Evolutionary conservation across 2,113 vertebrate species (phyloP).

Genomic region (Thalassarche chlororhynchos): DNA sequence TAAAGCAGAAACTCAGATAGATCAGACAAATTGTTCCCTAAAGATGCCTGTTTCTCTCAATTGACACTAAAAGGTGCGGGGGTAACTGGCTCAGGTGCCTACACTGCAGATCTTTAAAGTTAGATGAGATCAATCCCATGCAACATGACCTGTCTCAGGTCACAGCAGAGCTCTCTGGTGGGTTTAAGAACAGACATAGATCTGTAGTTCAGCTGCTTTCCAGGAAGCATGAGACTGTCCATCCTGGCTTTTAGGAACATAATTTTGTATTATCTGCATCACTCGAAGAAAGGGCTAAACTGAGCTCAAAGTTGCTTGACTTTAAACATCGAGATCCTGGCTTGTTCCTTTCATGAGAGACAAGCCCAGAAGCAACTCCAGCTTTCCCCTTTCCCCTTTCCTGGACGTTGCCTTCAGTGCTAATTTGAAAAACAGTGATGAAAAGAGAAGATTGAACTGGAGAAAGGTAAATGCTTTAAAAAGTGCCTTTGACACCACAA

Average conservation of each 20-base stretch:
- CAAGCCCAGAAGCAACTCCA: not conserved
- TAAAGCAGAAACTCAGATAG: not conserved
- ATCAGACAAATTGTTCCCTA: not conserved
- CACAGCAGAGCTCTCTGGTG: not conserved
- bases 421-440: not conserved
- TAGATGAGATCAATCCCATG: not conserved
- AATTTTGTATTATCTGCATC: not conserved
- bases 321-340: not conserved
- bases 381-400: not conserved
- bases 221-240: not conserved
- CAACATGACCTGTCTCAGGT: not conserved
- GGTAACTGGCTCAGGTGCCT: not conserved
- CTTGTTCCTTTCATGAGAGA: not conserved
- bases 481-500: not conserved
- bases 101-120: not conserved
- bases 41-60: not conserved
- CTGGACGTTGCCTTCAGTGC: not conserved
- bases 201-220: not conserved
- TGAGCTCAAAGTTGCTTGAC: not conserved
- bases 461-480: not conserved
- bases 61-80: not conserved
- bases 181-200: not conserved
- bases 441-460: not conserved
- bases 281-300: not conserved
- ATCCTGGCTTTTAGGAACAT: not conserved